Evolutionary conservation across 2,113 vertebrate species (phyloP).

Genomic region (Piaya cayana): DNA sequence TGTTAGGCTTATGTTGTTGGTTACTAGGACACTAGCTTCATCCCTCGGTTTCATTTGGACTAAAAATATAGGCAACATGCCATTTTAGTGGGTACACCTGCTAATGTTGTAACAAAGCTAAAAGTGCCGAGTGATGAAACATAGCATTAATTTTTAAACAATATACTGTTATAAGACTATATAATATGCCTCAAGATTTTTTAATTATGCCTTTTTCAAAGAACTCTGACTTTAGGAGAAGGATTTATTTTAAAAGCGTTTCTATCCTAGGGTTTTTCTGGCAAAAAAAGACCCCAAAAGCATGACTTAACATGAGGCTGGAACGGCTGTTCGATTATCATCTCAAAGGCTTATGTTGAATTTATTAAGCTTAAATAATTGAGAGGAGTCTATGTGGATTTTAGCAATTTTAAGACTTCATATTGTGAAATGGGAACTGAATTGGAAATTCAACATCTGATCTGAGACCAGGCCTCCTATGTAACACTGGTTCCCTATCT

Average conservation of each 20-base stretch:
- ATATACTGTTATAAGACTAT: not conserved
- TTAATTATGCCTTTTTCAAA: not conserved
- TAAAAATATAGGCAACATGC: not conserved
- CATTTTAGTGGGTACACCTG: not conserved
- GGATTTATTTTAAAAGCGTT: not conserved
- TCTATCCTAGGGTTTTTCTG: not conserved
- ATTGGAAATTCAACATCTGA: not conserved
- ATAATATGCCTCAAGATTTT: not conserved
- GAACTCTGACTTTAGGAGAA: not conserved
- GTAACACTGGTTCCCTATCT: not conserved
- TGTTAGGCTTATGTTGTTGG: not conserved
- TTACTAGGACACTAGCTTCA: not conserved
- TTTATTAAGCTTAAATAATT: not conserved
- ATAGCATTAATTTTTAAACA: not conserved
- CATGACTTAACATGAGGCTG: not conserved
- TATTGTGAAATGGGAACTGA: not conserved
- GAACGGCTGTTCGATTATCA: not conserved
- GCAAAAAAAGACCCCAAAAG: accelerated
- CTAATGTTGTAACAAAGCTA: not conserved
- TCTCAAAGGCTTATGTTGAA: not conserved
- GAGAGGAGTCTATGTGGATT: not conserved
- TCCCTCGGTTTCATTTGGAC: not conserved
- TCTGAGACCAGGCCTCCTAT: not conserved
- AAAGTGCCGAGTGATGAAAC: not conserved
- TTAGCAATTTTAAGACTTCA: not conserved